These are phyloP conservation scores for Ataeniobius toweri DNA, from an alignment of 2,797 vertebrate genomes.

Conservation along the genomic window DNA sequence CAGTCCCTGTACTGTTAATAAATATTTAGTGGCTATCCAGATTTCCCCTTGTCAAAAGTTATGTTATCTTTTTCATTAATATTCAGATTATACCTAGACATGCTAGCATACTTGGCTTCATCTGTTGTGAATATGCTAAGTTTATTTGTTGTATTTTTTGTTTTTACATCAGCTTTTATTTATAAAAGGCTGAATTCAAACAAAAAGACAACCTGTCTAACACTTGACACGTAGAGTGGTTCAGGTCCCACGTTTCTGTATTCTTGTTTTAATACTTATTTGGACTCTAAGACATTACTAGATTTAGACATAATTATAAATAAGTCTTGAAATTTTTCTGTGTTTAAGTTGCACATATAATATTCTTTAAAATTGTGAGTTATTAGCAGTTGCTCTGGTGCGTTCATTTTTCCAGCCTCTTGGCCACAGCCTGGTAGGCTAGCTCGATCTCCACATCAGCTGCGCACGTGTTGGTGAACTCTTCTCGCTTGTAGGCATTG, in stretches of 20 bases:
- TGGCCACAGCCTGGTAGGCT: constrained; percentile 95
- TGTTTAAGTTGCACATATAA: not conserved
- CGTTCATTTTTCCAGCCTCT: constrained; percentile 85
- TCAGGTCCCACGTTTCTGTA: not conserved
- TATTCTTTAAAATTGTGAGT: not conserved
- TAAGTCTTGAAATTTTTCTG: not conserved
- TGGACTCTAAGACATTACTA: constrained; percentile 1
- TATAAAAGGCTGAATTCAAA: not conserved
- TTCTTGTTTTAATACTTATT: not conserved
- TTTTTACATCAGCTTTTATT: not conserved
- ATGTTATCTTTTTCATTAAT: not conserved
- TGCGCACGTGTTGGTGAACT: constrained; percentile 95
- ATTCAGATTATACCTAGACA: not conserved
- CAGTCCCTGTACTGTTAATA: not conserved
- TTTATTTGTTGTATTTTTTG: not conserved
- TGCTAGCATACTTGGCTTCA: not conserved
- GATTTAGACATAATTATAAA: constrained; percentile 3
- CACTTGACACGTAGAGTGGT: not conserved
- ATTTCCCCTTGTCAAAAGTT: not conserved
- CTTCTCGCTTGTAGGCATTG: constrained; percentile 89
- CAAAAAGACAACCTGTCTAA: not conserved
- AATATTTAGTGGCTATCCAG: not conserved
- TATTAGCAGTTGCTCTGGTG: not conserved
- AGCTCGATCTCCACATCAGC: constrained; percentile 91
- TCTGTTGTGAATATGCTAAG: not conserved